Evolutionary conservation across 2,797 vertebrate genomes (phyloP), one percentile per base, ranked within the genome.

Genomic region (Bovichtus diacanthus): DNA sequence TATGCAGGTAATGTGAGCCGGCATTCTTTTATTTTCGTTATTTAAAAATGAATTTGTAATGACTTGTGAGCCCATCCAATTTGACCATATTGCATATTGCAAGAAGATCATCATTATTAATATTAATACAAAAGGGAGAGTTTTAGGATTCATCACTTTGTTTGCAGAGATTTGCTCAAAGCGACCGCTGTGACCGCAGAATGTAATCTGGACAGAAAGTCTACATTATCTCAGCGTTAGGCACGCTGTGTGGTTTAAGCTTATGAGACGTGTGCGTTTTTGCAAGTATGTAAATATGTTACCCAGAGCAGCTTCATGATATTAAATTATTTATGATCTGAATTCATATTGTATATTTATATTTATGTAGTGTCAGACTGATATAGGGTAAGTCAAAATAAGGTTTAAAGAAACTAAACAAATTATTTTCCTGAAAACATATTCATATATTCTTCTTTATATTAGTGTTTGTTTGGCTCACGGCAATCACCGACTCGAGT

Each of bases 391-490:
- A 83, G 65, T 86, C 74, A 69, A 89, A 80, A 74, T 74, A 73
- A 74, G 83, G 81, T 86, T 85, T 71, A 34, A 81, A 85, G 81
- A 81, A 87, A 74, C 70, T n/a, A 75, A 84, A 83, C 79, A 78
- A 80, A 87, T 82, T 47, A 78, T 84, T 67, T 68, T 69, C 58
- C 53, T 76, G 44, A 13, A 78, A 85, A 83, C 78, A 80, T 87
- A 88, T 93, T 91, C 87, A 89, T 91, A 67, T 88, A 88, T 86
- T 93, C 84, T 82, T 88, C 85, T 88, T 86, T 88, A 88, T 89
- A 85, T 89, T 78, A 66, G 70, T 85, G 85, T 88, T 83, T 85
- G 85, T 86, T 87, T 88, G 88, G 83, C 87, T 87, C 3, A 69
- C 68, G 65, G 89, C 85, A 4, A 81, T 82, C 78, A 70, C 53